Percentiles rank a stretch among this genome's conserved stretches.
Conservation (phyloP, 2,888 invertebrate species). For the Chelonus formosanus region DNA sequence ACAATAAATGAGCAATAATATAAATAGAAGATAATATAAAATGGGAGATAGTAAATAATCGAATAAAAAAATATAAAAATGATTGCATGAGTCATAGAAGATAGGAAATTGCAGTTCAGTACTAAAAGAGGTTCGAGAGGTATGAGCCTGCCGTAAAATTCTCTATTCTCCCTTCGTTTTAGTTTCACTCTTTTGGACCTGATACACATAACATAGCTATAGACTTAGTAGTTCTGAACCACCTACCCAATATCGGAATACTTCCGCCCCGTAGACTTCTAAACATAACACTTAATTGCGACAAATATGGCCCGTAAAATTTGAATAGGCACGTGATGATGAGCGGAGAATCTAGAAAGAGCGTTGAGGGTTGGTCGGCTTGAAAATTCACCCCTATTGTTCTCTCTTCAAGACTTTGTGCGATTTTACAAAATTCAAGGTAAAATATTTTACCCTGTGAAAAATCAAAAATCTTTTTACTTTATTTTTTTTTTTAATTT, state of each 20-base stretch:
- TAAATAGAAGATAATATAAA: too few relatives aligned
- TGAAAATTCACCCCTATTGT: constrained; percentile 7
- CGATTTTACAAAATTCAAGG: not conserved
- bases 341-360: constrained; percentile 32
- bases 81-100: constrained; percentile 5
- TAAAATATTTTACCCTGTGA: not conserved
- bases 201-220: not conserved
- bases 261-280: constrained; percentile 51
- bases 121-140: constrained; percentile 7
- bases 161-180: constrained; percentile 3
- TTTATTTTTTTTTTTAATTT: too few relatives aligned
- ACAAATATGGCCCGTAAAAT: constrained; percentile 62
- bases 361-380: constrained; percentile 3
- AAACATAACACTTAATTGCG: constrained; percentile 61
- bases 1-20: too few relatives aligned
- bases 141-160: constrained; percentile 33
- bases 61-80: constrained; percentile 7
- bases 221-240: constrained; percentile 30
- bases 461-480: too few relatives aligned
- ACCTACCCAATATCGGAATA: constrained; percentile 55
- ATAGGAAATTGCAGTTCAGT: constrained; percentile 2
- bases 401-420: not conserved
- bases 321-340: constrained; percentile 60
- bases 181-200: not conserved
- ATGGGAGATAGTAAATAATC: too few relatives aligned